Evolutionary conservation across 2,113 vertebrate genomes (phyloP).

Genomic region (Fulica atra): DNA sequence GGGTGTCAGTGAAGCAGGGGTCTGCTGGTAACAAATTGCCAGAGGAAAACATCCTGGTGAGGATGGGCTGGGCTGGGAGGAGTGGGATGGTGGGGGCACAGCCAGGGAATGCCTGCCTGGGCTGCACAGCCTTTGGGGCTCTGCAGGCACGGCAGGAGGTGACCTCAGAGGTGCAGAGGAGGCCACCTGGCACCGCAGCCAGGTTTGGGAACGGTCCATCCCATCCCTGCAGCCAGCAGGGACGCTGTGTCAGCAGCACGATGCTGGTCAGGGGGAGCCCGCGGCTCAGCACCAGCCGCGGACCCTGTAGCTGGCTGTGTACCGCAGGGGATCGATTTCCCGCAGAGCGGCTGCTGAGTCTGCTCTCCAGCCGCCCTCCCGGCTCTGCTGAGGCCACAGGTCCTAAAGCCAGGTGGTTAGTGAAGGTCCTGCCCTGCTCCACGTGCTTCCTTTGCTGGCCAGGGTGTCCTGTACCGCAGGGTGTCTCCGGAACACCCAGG

Average conservation of each 20-base stretch:
- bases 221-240: rapidly evolving
- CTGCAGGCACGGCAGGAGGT: background rate
- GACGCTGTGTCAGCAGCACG: rapidly evolving
- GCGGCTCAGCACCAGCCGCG: background rate
- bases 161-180: too few species aligned
- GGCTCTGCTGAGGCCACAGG: background rate
- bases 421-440: background rate
- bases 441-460: rapidly evolving
- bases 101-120: background rate
- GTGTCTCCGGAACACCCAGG: rapidly evolving
- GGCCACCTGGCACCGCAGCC: too few species aligned
- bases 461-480: too few species aligned
- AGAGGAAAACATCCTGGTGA: rapidly evolving
- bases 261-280: background rate
- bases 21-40: too few species aligned
- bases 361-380: background rate
- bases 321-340: background rate
- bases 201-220: background rate
- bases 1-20: too few species aligned
- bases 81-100: rapidly evolving
- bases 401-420: background rate
- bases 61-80: too few species aligned
- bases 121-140: rapidly evolving
- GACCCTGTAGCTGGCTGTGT: background rate
- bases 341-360: background rate